phyloP scores from a whole-genome alignment of 92 coral and sea anemone species.

The Epizoanthus fatuus region DNA sequence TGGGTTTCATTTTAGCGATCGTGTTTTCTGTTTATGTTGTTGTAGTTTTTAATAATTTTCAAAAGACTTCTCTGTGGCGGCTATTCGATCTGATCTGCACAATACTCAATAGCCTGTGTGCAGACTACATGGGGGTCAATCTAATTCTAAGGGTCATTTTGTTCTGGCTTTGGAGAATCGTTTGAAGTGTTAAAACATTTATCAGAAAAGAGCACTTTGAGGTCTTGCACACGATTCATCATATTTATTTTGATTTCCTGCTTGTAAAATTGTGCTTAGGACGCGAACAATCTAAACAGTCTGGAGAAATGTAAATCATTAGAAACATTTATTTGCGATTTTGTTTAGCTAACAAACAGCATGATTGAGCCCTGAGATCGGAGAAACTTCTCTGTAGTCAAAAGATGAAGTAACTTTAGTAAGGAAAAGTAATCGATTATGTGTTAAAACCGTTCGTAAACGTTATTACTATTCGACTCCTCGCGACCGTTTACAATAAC shows the following conservation, averaged over 20 bases:
- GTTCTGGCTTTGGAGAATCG: neutral
- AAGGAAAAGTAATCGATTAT: neutral
- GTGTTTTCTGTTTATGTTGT: neutral
- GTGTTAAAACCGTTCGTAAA: slow-evolving; percentile 13
- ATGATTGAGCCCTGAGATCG: neutral
- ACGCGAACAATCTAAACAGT: neutral
- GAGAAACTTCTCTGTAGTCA: neutral
- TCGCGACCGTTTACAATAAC: neutral
- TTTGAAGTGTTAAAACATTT: neutral
- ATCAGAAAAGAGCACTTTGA: neutral
- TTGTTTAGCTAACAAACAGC: neutral
- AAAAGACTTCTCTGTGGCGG: neutral
- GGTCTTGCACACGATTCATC: neutral
- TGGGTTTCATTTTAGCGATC: neutral
- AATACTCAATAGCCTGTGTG: too few relatives aligned
- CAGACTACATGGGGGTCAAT: neutral
- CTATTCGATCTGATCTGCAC: neutral
- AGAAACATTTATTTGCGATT: neutral
- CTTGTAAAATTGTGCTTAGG: neutral
- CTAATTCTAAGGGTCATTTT: neutral
- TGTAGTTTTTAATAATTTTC: neutral
- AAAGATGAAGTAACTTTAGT: neutral
- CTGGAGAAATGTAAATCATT: neutral
- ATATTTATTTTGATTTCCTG: neutral
- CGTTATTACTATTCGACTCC: neutral